Conservation (phyloP, 2,113 vertebrate genomes). For the Podarcis muralis region DNA sequence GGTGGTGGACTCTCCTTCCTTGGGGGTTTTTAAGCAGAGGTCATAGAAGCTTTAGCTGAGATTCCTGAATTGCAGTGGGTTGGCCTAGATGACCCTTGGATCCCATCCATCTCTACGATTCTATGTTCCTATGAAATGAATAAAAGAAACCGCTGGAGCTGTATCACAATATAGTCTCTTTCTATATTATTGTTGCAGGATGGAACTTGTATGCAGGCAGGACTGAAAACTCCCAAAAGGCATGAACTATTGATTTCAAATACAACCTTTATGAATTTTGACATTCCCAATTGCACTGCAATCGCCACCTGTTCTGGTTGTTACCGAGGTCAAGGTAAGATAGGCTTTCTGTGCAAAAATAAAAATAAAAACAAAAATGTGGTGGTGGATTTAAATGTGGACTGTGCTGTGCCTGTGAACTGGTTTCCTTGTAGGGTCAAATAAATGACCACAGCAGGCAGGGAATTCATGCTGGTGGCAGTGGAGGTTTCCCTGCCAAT, state of each 20-base stretch:
- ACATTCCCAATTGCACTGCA: constrained; percentile 61
- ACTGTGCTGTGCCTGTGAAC: not conserved
- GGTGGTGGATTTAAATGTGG: accelerated
- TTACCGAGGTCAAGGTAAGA: constrained; percentile 76
- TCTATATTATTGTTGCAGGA: constrained; percentile 34
- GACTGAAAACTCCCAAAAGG: constrained; percentile 74
- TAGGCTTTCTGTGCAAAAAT: not conserved
- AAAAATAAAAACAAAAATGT: not conserved
- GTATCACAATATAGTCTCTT: not conserved
- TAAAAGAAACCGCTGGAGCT: too few species aligned
- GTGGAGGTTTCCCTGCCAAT: too few species aligned
- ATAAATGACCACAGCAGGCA: too few species aligned
- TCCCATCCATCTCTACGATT: too few species aligned
- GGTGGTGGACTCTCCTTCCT: too few species aligned
- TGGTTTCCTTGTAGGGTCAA: not conserved
- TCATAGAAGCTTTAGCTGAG: too few species aligned
- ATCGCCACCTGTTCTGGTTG: constrained; percentile 78
- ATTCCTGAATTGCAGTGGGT: too few species aligned
- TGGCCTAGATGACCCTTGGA: too few species aligned
- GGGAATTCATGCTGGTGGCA: too few species aligned
- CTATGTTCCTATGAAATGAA: too few species aligned
- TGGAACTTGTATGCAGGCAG: constrained; percentile 71
- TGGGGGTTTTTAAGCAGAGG: too few species aligned
- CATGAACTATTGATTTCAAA: constrained; percentile 68
- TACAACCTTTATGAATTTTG: constrained; percentile 75